These are phyloP conservation scores for Actinopyga echinites DNA, from an alignment of 53 echinoderm and acorn worm species.

Conservation along the genomic window DNA sequence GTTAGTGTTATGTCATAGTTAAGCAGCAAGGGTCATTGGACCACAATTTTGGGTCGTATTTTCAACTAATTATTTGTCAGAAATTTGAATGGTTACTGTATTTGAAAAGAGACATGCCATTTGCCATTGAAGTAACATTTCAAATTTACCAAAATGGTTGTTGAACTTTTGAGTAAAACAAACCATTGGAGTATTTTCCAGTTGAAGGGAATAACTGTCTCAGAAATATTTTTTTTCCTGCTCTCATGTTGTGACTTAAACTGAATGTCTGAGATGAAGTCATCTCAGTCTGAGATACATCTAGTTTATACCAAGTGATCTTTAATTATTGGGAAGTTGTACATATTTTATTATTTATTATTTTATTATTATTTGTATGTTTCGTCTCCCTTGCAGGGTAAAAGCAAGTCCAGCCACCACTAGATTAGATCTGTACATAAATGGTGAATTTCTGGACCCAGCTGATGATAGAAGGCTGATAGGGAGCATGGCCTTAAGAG, in stretches of 20 bases:
- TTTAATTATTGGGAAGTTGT: neutral
- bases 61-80: neutral
- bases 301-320: neutral
- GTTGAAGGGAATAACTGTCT: no score
- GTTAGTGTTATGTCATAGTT: no score
- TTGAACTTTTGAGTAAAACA: no score
- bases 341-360: neutral
- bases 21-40: no score
- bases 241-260: no score
- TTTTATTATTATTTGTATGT: neutral
- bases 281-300: neutral
- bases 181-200: no score
- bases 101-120: no score
- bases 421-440: conserved; percentile 85
- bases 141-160: no score
- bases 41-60: neutral
- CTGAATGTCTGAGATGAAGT: no score
- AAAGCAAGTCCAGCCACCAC: conserved; percentile 84
- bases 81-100: neutral
- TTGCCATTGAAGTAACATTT: no score
- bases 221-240: no score
- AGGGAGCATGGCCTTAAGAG: conserved; percentile 87
- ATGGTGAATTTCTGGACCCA: conserved; percentile 91
- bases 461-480: conserved; percentile 88
- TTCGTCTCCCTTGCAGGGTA: conserved; percentile 51